Evolutionary conservation across 2,888 invertebrate genomes (phyloP), one percentile per base, ranked within the genome.

Genomic region (Platycheirus rosarum): DNA sequence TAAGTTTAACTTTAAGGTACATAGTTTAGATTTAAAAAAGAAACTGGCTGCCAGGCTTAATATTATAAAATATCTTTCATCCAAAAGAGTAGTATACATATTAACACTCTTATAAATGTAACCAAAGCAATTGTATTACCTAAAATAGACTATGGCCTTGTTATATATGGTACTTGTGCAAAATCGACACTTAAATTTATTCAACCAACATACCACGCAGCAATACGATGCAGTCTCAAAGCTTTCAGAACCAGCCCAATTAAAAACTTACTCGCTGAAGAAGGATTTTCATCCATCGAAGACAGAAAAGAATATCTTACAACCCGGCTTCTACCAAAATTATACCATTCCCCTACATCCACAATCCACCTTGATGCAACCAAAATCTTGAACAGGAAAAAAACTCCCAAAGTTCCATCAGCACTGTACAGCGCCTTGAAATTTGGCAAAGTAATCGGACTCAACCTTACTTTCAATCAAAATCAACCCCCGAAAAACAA

Each of bases 201-300:
- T n/a, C n/a, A n/a, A n/a, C n/a, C n/a, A n/a, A n/a, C n/a, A n/a
- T n/a, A n/a, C n/a, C n/a, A n/a, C n/a, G n/a, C n/a, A n/a, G n/a
- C n/a, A n/a, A n/a, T n/a, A n/a, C n/a, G n/a, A 32, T 44, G 57
- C 13, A 57, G 65, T n/a, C 65, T 65, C 14, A 77, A 23, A 35
- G 49, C n/a, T n/a, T n/a, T n/a, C n/a, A n/a, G n/a, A n/a, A n/a
- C n/a, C n/a, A n/a, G n/a, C n/a, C n/a, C n/a, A n/a, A n/a, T n/a
- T n/a, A 46, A 44, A 57, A 51, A 20, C 63, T 63, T 55, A 23
- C 26, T 14, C 49, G 71, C 2, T 20, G n/a, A n/a, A n/a, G n/a
- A n/a, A n/a, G n/a, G n/a, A n/a, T 73, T 16, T 63, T 44, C 9
- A 29, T 53, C n/a, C n/a, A n/a, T 73, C 9, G 18, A 26, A 11